Evolutionary conservation across 2,797 vertebrate species (phyloP).

Genomic region (Pangasius macronema): DNA sequence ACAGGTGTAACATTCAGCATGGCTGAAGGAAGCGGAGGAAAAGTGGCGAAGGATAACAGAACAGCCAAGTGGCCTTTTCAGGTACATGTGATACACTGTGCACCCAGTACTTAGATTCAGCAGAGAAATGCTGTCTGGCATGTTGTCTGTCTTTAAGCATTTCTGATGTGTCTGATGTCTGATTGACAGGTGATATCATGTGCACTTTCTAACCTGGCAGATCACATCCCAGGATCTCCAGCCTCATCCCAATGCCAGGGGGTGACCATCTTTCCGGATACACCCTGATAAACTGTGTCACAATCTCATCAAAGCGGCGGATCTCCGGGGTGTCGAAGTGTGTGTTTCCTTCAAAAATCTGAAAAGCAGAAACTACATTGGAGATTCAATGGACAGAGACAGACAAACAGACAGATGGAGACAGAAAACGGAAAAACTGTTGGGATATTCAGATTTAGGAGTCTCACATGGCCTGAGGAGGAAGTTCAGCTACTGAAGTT

Average conservation of each 20-base stretch:
- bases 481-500: constrained; percentile 46
- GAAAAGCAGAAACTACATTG: constrained; percentile 34
- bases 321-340: constrained; percentile 95
- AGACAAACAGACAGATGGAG: neutral
- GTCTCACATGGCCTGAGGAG: constrained; percentile 42
- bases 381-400: constrained; percentile 39
- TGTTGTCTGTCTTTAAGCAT: neutral
- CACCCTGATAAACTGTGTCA: constrained; percentile 86
- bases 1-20: constrained; percentile 59
- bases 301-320: constrained; percentile 87
- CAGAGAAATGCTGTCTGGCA: neutral
- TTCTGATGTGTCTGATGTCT: neutral
- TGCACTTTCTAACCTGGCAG: constrained; percentile 83
- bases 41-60: constrained; percentile 51
- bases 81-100: neutral
- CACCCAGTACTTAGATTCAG: neutral
- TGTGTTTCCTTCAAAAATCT: constrained; percentile 97
- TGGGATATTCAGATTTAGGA: constrained; percentile 43
- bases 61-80: constrained; percentile 2
- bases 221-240: constrained; percentile 96
- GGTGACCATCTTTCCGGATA: constrained; percentile 97
- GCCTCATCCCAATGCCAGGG: constrained; percentile 94
- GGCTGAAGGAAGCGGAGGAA: constrained; percentile 37
- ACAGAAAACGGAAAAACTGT: constrained; percentile 36
- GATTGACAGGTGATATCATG: neutral